phyloP scores from a whole-genome alignment of 2,113 vertebrate species.

The Colaptes auratus region DNA sequence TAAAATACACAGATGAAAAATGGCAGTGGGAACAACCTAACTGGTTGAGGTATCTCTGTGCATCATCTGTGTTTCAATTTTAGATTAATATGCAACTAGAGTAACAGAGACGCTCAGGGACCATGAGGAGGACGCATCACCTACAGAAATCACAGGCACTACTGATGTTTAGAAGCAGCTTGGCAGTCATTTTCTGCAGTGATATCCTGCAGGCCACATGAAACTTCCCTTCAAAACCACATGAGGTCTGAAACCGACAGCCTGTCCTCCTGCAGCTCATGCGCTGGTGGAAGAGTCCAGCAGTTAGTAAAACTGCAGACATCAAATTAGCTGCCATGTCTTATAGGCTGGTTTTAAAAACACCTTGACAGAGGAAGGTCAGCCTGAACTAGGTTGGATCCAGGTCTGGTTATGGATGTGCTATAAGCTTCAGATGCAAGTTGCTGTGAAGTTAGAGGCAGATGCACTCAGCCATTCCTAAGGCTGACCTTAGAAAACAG shows the following conservation, averaged over 20 bases:
- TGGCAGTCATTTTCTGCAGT: not conserved
- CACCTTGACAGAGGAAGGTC: not conserved
- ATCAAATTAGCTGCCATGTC: not conserved
- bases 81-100: not conserved
- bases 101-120: not conserved
- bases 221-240: not conserved
- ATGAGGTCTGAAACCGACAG: not conserved
- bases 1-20: not conserved
- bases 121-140: not conserved
- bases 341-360: not conserved
- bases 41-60: not conserved
- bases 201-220: not conserved
- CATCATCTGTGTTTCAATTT: not conserved
- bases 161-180: not conserved
- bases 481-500: not conserved
- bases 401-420: not conserved
- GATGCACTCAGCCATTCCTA: not conserved
- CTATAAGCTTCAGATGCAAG: not conserved
- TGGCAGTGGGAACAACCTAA: not conserved
- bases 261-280: not conserved
- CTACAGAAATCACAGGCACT: not conserved
- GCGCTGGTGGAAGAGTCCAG: not conserved
- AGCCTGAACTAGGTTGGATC: not conserved
- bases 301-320: constrained; percentile 6
- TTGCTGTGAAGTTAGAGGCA: not conserved